Base-by-base conservation (phyloP, 1,140 invertebrate genomes). In the Penaeus indicus region DNA sequence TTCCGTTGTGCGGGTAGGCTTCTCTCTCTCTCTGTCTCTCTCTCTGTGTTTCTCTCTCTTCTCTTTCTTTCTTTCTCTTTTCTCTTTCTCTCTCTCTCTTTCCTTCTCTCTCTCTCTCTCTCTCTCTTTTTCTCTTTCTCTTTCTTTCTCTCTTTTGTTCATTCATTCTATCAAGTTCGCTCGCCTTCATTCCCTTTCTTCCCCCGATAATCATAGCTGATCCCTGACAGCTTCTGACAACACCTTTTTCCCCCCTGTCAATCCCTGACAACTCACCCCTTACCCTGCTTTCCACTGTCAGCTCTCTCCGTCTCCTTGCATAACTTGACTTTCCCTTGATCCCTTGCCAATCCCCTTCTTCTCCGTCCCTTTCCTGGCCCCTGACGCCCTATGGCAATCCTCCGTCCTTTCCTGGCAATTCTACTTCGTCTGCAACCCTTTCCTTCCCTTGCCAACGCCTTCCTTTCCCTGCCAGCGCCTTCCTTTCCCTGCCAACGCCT, bases 1-100 rank as follows among this genome's bases (percentile, higher is more conserved):
- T 63, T 27, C 27, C 38, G 60, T 61, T 38, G 63, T 47, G 22
- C 27, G 25, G 60, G 47, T 61, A 82, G 19, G 63, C 47, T 82
- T 61, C 22, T 22, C 62, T 25, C 47, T 62, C 80, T 62, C 60
- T 25, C 19, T 25, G 8, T 61, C 80, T 62, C 54, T 81, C 79
- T 81, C 79, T 81, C 79, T 81, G 54, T 81, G 54, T 81, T 54
- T 81, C 79, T 81, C 79, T 81, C 79, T 81, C 79, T 81, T 54
- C 62, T 54, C 62, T 54, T 81, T 16, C 22, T 22, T 81, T 22
- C 62, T 13, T 61, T 18, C n/a, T 22, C 62, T 54, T 81, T 22
- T 81, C 79, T 54, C 47, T 54, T 10, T 54, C 47, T 54, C 8
- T 3, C 47, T 54, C 47, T 54, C 47, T 54, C 47, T 54, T 10